A percentile compares a stretch with the other conserved stretches of the same genome.
These are phyloP conservation scores for Pammene fasciana DNA, from an alignment of 2,888 invertebrate species.

Conservation along the genomic window DNA sequence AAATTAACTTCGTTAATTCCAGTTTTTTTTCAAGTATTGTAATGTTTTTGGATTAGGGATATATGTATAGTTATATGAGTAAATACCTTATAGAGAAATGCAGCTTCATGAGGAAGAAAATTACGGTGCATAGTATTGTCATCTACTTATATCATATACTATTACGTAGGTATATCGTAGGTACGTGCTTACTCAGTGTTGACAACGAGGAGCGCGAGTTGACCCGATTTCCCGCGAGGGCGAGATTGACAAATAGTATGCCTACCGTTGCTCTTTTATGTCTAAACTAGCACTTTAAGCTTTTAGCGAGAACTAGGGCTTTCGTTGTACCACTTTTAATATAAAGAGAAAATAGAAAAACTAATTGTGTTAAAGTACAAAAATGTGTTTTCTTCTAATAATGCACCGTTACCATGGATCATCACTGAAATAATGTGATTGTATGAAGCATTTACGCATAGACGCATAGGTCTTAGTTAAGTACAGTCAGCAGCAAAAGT, in stretches of 20 bases:
- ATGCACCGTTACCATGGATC: no score
- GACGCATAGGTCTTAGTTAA: no score
- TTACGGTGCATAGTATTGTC: background rate
- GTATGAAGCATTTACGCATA: no score
- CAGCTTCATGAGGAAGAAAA: background rate
- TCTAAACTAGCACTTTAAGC: background rate
- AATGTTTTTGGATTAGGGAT: background rate
- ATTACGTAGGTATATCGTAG: background rate
- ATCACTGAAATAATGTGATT: no score
- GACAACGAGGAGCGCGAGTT: slow-evolving; percentile 43
- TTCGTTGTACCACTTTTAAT: background rate
- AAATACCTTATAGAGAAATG: no score
- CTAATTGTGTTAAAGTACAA: background rate
- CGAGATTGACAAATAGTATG: slow-evolving; percentile 54
- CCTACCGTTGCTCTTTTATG: slow-evolving; percentile 39
- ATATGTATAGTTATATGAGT: background rate
- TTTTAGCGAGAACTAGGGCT: background rate
- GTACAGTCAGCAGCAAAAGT: no score
- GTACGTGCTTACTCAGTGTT: slow-evolving; percentile 14
- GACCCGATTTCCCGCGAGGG: slow-evolving; percentile 48
- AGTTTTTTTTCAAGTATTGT: background rate
- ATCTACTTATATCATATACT: background rate
- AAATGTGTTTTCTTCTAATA: no score
- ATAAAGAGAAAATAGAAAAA: background rate
- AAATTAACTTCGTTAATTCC: no score